phyloP scores from a whole-genome alignment of 2,797 vertebrate species.

The Lerista edwardsae region DNA sequence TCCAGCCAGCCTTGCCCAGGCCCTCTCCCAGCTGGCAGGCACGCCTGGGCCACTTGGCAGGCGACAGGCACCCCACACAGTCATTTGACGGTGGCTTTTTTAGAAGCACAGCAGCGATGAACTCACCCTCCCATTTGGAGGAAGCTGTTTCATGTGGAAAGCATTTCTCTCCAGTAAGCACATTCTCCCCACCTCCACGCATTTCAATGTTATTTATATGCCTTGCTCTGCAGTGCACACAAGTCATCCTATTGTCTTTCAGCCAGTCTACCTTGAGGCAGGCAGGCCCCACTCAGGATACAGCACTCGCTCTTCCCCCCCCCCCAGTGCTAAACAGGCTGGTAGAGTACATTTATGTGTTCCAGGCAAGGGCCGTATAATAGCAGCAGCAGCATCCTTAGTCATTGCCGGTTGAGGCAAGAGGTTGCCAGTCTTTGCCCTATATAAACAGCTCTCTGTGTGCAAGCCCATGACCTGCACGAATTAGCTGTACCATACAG shows the following conservation, averaged over 20 bases:
- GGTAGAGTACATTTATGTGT: neutral
- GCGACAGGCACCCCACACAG: slow-evolving; percentile 42
- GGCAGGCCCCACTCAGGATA: neutral
- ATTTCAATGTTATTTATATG: neutral
- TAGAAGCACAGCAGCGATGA: slow-evolving; percentile 65
- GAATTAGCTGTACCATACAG: neutral
- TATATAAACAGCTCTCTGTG: neutral
- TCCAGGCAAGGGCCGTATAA: neutral
- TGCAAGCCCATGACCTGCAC: neutral
- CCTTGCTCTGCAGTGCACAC: neutral
- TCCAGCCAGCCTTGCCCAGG: slow-evolving; percentile 57
- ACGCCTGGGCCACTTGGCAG: slow-evolving; percentile 65
- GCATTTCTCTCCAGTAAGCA: slow-evolving; percentile 49
- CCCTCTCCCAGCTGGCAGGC: slow-evolving; percentile 31
- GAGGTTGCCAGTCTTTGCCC: neutral
- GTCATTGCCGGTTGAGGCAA: neutral
- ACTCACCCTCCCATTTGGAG: slow-evolving; percentile 65
- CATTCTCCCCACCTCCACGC: neutral
- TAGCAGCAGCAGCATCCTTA: neutral
- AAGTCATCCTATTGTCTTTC: neutral
- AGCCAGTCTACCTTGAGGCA: neutral
- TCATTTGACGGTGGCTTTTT: slow-evolving; percentile 71
- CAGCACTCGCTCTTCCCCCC: neutral
- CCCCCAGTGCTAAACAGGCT: neutral
- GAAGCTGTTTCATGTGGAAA: slow-evolving; percentile 56